Evolutionary conservation across 2,113 vertebrate genomes (phyloP).

Genomic region (Myrmecophaga tridactyla): DNA sequence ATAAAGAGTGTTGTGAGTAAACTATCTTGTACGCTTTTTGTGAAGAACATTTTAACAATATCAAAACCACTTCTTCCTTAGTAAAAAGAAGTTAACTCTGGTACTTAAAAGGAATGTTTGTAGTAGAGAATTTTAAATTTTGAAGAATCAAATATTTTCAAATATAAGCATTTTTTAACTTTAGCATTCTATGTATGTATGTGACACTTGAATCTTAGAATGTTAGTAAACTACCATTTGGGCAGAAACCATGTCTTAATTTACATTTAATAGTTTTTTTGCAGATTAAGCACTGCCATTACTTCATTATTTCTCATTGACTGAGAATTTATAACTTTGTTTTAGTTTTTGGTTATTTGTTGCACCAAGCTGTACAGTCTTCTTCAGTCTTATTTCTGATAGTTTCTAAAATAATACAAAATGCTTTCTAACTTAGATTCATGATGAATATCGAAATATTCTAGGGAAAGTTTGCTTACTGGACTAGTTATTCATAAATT

Average conservation of each 20-base stretch:
- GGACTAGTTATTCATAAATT: conserved; percentile 13
- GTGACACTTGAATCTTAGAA: not conserved
- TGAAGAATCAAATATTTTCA: not conserved
- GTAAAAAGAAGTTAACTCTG: not conserved
- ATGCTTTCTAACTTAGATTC: not conserved
- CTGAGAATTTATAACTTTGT: not conserved
- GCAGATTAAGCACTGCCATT: not conserved
- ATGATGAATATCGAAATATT: conserved; percentile 19
- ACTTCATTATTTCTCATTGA: not conserved
- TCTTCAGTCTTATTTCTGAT: not conserved
- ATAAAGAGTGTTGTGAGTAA: not conserved
- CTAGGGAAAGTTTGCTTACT: not conserved
- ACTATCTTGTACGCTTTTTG: not conserved
- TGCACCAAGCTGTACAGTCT: not conserved
- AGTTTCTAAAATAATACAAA: conserved; percentile 13
- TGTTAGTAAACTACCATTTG: not conserved
- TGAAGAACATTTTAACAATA: not conserved
- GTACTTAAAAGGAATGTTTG: not conserved
- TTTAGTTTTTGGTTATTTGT: not conserved
- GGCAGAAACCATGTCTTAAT: not conserved
- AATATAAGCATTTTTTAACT: not conserved
- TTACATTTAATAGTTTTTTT: conserved; percentile 18
- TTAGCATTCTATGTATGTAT: conserved; percentile 11
- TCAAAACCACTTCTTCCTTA: not conserved
- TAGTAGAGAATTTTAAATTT: not conserved